Conservation (phyloP, 2,797 vertebrate species). For the Glyptemys insculpta region DNA sequence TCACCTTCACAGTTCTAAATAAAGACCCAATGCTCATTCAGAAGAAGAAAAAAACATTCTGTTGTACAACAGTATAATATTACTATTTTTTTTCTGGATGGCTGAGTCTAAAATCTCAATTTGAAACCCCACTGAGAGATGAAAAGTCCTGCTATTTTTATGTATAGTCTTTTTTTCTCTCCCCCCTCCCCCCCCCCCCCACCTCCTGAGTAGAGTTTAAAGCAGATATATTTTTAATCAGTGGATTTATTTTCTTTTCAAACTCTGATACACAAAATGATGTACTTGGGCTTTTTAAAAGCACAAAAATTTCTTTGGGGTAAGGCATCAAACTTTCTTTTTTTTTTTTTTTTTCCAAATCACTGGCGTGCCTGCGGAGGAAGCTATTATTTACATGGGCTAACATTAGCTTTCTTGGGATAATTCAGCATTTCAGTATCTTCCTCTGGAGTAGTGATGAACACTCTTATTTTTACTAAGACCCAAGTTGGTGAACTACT, state of each 20-base stretch:
- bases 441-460: not conserved
- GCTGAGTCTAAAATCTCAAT: slow-evolving; percentile 60
- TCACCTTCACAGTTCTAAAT: not conserved
- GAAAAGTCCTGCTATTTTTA: slow-evolving; percentile 73
- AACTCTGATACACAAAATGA: not conserved
- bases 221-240: slow-evolving; percentile 36
- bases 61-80: not conserved
- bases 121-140: slow-evolving; percentile 60
- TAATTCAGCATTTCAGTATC: not conserved
- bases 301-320: not conserved
- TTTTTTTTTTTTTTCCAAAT: not conserved
- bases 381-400: not conserved
- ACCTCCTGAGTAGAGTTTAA: slow-evolving; percentile 12
- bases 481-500: not conserved
- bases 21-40: slow-evolving; percentile 18
- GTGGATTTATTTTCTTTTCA: not conserved
- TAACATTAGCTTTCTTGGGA: not conserved
- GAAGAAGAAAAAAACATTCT: slow-evolving; percentile 10
- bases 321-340: not conserved
- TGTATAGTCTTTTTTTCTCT: slow-evolving; percentile 34
- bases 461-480: not conserved
- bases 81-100: slow-evolving; percentile 54
- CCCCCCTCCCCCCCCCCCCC: not conserved
- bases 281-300: not conserved
- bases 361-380: not conserved